Base-by-base conservation (phyloP, 2,797 vertebrate genomes). In the Miopithecus talapoin region DNA sequence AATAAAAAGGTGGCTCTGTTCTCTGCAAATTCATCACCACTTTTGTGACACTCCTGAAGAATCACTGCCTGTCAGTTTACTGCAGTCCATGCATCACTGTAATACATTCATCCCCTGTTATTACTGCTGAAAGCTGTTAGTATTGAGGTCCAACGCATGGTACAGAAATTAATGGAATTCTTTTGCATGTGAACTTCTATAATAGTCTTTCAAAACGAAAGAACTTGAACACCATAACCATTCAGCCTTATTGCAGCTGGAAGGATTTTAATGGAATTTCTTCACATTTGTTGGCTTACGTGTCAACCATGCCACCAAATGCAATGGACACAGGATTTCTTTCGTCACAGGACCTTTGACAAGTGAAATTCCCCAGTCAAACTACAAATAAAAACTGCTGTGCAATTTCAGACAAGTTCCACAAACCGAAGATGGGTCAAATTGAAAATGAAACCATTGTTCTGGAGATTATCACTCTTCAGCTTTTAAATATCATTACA, bases 311-410 rank as follows among this genome's bases (percentile, higher is more conserved):
- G 92, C 94, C 89, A 97, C 91, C 91, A 92, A 97, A 96, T 92
- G 97, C 97, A 96, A 74, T 46, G 68, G 53, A 91, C 96, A 97
- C 91, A 68, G 91, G 91, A 92, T 97, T 88, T 90, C 97, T 94
- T 97, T 97, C 98, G 97, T 97, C 94, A 97, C 57, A 87, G 30
- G 75, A 75, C 96, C 83, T 81, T 48, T 96, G 98, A 98, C 96
- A 96, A 97, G 84, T 96, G 86, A 97, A 95, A 97, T 97, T 97
- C 95, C 96, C 74, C 97, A 79, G 28, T 94, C 96, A 83, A 95
- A 83, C 46, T 91, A 78, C 85, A 98, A 98, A 98, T 95, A 97
- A 68, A 97, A 97, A 94, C 98, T 98, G 96, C 97, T 98, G 96
- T 97, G 90, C 93, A 92, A 96, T 75, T 59, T 81, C 79, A 92